A percentile compares a stretch with the other conserved stretches of the same genome.
phyloP scores from a whole-genome alignment of 1,140 invertebrate genomes.

The Charaxes varanes region DNA sequence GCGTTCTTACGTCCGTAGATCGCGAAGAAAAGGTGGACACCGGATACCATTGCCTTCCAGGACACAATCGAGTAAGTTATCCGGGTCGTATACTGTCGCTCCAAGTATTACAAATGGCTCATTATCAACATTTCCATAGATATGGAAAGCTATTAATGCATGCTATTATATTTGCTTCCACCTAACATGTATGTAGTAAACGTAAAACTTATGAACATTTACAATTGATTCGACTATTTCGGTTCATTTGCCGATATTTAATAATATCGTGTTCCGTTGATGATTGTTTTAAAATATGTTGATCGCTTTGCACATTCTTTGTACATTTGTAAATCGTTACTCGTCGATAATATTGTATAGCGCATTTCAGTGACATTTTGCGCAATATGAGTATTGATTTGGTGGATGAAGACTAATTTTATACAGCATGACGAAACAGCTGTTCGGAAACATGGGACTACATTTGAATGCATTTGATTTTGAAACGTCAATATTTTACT shows the following conservation, averaged over 20 bases:
- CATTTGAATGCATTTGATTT: constrained; percentile 33
- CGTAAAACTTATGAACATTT: constrained; percentile 6
- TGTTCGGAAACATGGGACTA: constrained; percentile 44
- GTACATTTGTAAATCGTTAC: constrained; percentile 29
- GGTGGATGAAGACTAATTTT: constrained; percentile 54
- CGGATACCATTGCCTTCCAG: constrained; percentile 87
- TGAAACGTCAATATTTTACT: constrained; percentile 23
- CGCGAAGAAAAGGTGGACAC: constrained; percentile 88
- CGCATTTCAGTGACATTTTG: constrained; percentile 68
- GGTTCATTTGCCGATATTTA: constrained; percentile 4
- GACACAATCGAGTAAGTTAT: constrained; percentile 78
- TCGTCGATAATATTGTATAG: constrained; percentile 41
- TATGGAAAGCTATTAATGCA: constrained; percentile 17
- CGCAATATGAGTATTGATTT: constrained; percentile 72
- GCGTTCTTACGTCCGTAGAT: constrained; percentile 89
- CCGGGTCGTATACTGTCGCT: constrained; percentile 60
- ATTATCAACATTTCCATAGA: constrained; percentile 47
- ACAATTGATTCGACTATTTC: constrained; percentile 7
- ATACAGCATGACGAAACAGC: constrained; percentile 62
- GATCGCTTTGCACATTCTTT: constrained; percentile 42
- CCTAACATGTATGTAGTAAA: not conserved
- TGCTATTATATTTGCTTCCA: constrained; percentile 12
- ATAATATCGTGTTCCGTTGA: constrained; percentile 20
- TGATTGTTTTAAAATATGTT: constrained; percentile 46
- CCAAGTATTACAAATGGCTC: constrained; percentile 50